Conservation (phyloP, 37 sponge, comb jelly and placozoan species). For the Eunapius fragilis region DNA sequence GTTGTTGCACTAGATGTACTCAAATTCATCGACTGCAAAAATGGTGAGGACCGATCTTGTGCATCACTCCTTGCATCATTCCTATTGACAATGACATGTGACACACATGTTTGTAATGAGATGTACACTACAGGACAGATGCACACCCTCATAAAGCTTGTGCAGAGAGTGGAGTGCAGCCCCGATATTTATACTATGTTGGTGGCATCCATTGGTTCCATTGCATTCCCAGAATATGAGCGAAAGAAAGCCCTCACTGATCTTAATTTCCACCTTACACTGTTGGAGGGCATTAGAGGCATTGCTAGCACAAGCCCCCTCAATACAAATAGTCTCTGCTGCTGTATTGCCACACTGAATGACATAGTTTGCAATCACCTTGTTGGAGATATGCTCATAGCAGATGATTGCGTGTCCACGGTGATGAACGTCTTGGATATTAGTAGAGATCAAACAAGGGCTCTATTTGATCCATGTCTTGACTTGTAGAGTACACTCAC, state of each 20-base stretch:
- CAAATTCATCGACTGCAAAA: neutral
- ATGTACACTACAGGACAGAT: slow-evolving; percentile 42
- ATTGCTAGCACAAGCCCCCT: neutral
- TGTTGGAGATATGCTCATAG: slow-evolving; percentile 56
- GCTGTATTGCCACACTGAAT: slow-evolving; percentile 72
- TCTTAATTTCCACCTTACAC: slow-evolving; percentile 16
- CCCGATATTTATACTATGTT: slow-evolving; percentile 16
- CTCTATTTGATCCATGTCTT: slow-evolving; percentile 54
- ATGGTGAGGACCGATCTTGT: neutral
- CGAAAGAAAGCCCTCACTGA: slow-evolving; percentile 51
- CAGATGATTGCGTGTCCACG: slow-evolving; percentile 31
- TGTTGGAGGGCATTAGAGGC: neutral
- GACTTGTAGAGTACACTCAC: slow-evolving; percentile 64
- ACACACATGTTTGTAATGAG: slow-evolving; percentile 56
- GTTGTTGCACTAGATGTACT: slow-evolving; percentile 11
- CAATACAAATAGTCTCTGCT: slow-evolving; percentile 23
- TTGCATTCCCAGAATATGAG: slow-evolving; percentile 62
- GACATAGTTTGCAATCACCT: slow-evolving; percentile 69
- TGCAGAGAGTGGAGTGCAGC: slow-evolving; percentile 13
- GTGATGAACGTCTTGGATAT: slow-evolving; percentile 21
- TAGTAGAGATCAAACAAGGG: slow-evolving; percentile 43
- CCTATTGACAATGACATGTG: slow-evolving; percentile 59
- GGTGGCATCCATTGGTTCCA: slow-evolving; percentile 73
- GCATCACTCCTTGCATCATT: slow-evolving; percentile 56
- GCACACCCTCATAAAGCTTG: slow-evolving; percentile 26